Percentiles rank a stretch among this genome's conserved stretches.
phyloP scores from a whole-genome alignment of 2,113 vertebrate genomes.

The Platichthys stellatus region DNA sequence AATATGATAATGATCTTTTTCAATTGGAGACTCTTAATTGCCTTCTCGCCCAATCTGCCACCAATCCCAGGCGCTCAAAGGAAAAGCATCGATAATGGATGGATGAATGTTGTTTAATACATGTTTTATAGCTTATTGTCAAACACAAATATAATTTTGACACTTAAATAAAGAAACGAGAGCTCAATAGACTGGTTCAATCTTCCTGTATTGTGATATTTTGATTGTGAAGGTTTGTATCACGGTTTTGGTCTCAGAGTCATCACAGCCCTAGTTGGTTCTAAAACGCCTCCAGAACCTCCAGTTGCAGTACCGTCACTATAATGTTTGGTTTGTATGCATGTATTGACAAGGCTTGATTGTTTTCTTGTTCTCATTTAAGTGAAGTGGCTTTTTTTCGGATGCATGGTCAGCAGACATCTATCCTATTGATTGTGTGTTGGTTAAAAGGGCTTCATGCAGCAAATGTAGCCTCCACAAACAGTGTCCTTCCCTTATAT shows the following conservation, averaged over 20 bases:
- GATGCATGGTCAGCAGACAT: conserved; percentile 59
- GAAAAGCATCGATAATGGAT: too few relatives aligned
- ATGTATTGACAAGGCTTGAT: conserved; percentile 21
- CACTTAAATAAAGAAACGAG: too few relatives aligned
- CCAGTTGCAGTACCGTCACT: neutral
- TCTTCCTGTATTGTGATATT: too few relatives aligned
- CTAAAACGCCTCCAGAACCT: neutral
- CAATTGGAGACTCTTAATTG: too few relatives aligned
- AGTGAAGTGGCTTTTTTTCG: conserved; percentile 66
- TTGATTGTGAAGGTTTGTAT: too few relatives aligned
- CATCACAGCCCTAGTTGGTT: neutral
- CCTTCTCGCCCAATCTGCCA: too few relatives aligned
- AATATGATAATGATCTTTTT: too few relatives aligned
- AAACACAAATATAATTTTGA: too few relatives aligned
- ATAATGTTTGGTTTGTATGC: neutral
- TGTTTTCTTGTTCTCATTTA: conserved; percentile 1
- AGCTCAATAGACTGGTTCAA: too few relatives aligned
- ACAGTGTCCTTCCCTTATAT: conserved; percentile 11
- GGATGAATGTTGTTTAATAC: too few relatives aligned
- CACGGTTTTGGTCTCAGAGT: neutral
- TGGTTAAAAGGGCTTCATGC: conserved; percentile 57
- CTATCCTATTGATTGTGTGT: conserved; percentile 68
- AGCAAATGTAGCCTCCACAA: conserved; percentile 21
- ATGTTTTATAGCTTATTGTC: too few relatives aligned
- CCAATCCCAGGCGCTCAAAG: too few relatives aligned